Evolutionary conservation across 1,140 invertebrate species (phyloP).

Genomic region (Eulimnadia texana): DNA sequence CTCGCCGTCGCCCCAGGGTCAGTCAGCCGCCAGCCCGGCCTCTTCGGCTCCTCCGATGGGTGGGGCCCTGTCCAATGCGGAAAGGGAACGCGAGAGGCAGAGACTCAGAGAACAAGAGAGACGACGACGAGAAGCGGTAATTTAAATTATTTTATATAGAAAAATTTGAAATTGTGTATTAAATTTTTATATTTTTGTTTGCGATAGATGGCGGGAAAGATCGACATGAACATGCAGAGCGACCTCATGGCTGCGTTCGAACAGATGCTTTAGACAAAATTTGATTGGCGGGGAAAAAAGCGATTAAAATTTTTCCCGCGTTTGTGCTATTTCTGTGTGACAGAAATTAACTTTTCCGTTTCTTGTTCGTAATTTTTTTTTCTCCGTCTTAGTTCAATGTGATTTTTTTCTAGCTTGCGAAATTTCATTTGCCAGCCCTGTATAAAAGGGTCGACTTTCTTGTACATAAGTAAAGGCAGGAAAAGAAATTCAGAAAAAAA

Average conservation of each 20-base stretch:
- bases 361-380: neutral
- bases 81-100: slow-evolving; percentile 46
- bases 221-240: slow-evolving; percentile 96
- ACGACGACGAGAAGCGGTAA: slow-evolving; percentile 76
- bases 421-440: neutral
- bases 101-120: slow-evolving; percentile 74
- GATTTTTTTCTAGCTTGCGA: neutral
- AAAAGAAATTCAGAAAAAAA: neutral
- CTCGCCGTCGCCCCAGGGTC: slow-evolving; percentile 15
- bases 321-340: too few species aligned
- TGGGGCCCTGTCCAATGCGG: slow-evolving; percentile 6
- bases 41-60: slow-evolving; percentile 1
- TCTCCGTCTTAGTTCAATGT: neutral
- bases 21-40: slow-evolving; percentile 13
- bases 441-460: neutral
- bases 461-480: neutral
- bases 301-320: neutral
- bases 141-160: slow-evolving; percentile 27
- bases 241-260: slow-evolving; percentile 95
- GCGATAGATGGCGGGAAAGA: slow-evolving; percentile 82
- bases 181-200: slow-evolving; percentile 23
- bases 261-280: slow-evolving; percentile 61
- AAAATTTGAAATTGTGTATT: neutral
- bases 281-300: neutral
- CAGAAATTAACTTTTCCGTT: neutral